Evolutionary conservation across 2,113 vertebrate genomes (phyloP), one percentile per base, ranked within the genome.

Genomic region (Syngnathus typhle): DNA sequence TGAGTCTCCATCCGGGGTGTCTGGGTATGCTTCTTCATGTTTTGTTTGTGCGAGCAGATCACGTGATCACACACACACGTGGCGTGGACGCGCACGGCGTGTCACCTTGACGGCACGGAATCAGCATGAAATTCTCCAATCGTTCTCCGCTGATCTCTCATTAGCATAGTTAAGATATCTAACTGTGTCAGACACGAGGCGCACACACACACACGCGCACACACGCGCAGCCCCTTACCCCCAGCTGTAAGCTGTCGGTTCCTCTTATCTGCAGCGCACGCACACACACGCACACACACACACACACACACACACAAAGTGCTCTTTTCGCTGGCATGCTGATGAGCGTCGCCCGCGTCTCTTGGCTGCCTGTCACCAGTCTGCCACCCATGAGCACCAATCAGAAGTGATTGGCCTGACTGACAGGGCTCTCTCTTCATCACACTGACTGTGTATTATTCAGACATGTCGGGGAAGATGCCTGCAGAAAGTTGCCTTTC

Each of bases 181-280:
- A 86, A 88, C 82, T 86, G 86, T 84, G 86, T 88, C 88, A 88
- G 88, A 89, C 85, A 87, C 73, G 75, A 82, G 80, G 65, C 65
- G 68, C 36, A 64, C 73, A 61, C 59, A 72, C 36, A 64, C 73
- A 68, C 59, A 70, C 64, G 39, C 51, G 47, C 67, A 54, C 69
- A 68, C 82, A 68, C 77, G 82, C n/a, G n/a, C n/a, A n/a, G n/a
- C 81, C 75, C 82, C 77, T 84, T 81, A 87, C 88, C 88, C 85
- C 85, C 88, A 89, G 88, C 88, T 89, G 88, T 89, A 89, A 89
- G 81, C 85, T 89, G 88, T 89, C 88, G 88, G 85, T 89, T 88
- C 85, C 81, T 87, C 81, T 89, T 89, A 88, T 89, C 86, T 86
- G 75, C 82, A 85, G 84, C 74, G 77, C 84, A 75, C 80, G 79